Conservation (phyloP, 1,140 invertebrate genomes). For the Hycleus phaleratus region DNA sequence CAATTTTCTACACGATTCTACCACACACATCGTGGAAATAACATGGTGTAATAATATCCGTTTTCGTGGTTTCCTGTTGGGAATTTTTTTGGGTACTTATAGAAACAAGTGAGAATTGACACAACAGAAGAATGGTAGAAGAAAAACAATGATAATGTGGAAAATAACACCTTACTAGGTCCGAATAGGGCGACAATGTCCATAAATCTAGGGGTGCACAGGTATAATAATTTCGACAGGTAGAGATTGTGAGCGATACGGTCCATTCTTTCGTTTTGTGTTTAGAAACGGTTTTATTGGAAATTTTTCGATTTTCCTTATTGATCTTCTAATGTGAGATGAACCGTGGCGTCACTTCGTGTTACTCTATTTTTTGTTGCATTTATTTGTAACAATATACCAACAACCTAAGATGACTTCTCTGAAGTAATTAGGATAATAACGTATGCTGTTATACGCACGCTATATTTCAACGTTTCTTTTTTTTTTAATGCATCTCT, state of each 20-base stretch:
- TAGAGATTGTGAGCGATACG: constrained; percentile 8
- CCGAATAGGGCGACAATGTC: neutral
- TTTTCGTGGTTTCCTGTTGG: no score
- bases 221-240: constrained; percentile 12
- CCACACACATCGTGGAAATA: no score
- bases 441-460: neutral
- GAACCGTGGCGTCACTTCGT: constrained; percentile 1
- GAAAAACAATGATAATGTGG: no score
- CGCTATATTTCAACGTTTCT: no score
- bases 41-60: no score
- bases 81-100: no score
- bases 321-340: neutral
- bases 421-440: constrained; percentile 12
- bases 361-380: neutral
- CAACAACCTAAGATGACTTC: neutral
- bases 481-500: no score
- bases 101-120: no score
- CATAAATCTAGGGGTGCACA: neutral
- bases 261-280: neutral
- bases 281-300: neutral
- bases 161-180: no score
- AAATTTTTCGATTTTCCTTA: constrained; percentile 1
- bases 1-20: no score
- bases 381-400: no score
- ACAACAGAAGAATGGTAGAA: no score